Evolutionary conservation across 2,888 invertebrate genomes (phyloP).

Genomic region (Yponomeuta sedellus): DNA sequence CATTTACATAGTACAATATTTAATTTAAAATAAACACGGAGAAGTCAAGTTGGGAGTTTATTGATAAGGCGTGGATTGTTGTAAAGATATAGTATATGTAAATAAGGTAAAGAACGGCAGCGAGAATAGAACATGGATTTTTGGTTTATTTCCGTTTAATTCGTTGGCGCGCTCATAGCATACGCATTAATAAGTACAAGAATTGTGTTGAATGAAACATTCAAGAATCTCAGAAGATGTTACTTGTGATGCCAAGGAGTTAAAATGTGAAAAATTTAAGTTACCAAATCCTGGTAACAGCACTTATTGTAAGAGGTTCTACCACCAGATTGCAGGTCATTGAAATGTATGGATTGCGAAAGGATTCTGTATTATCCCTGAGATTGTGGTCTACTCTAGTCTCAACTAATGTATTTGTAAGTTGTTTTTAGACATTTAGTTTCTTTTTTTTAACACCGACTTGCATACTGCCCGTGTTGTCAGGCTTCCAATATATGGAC

Average conservation of each 20-base stretch:
- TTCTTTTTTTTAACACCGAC: constrained; percentile 37
- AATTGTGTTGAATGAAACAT: neutral
- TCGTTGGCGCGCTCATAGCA: neutral
- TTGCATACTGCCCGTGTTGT: constrained; percentile 49
- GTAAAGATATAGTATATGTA: constrained; percentile 18
- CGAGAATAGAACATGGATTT: neutral
- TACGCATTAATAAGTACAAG: neutral
- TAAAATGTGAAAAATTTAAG: no score
- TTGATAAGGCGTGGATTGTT: constrained; percentile 17
- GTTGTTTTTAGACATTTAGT: constrained; percentile 44
- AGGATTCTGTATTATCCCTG: constrained; percentile 31
- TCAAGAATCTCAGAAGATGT: neutral
- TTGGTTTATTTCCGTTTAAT: constrained; percentile 1
- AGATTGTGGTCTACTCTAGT: constrained; percentile 44
- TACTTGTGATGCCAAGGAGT: no score
- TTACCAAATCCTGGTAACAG: neutral
- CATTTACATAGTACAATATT: constrained; percentile 29
- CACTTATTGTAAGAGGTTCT: neutral
- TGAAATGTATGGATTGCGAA: constrained; percentile 1
- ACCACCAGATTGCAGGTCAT: neutral
- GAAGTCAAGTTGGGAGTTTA: constrained; percentile 9
- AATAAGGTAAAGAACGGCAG: constrained; percentile 11
- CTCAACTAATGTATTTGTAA: constrained; percentile 38
- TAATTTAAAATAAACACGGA: constrained; percentile 16
- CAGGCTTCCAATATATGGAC: constrained; percentile 32